Conservation (phyloP, 1,140 invertebrate genomes). For the Brachionus plicatilis region DNA sequence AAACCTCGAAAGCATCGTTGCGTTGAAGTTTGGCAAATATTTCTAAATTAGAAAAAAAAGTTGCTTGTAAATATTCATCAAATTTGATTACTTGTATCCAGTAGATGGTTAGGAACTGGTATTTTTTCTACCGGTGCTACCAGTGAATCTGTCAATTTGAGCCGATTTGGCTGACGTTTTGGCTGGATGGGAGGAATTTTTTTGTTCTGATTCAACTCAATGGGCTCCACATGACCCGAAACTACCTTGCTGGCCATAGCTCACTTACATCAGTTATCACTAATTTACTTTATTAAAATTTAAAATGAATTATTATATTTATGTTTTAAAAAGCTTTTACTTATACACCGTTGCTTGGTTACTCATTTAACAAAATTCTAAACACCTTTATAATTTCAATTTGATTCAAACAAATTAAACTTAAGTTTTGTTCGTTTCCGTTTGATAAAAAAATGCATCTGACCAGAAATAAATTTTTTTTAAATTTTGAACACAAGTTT, state of each 20-base stretch:
- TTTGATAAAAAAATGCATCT: too few species aligned
- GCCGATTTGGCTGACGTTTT: background rate
- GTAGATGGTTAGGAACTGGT: slow-evolving; percentile 51
- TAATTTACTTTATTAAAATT: background rate
- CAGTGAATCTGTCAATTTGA: slow-evolving; percentile 38
- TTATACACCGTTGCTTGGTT: slow-evolving; percentile 21
- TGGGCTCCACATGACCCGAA: background rate
- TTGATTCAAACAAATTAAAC: background rate
- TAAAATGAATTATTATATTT: background rate
- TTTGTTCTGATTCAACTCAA: slow-evolving; percentile 13
- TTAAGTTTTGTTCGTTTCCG: background rate
- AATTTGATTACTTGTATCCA: slow-evolving; percentile 50
- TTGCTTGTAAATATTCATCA: background rate
- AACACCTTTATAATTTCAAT: background rate
- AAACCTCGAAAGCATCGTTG: slow-evolving; percentile 49
- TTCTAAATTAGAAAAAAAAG: slow-evolving; percentile 44
- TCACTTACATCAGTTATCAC: background rate
- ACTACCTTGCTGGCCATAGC: slow-evolving; percentile 1
- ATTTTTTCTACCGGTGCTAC: slow-evolving; percentile 48
- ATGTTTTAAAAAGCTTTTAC: background rate
- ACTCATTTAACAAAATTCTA: background rate
- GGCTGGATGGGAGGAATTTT: slow-evolving; percentile 17
- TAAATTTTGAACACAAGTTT: too few species aligned
- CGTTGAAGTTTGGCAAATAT: slow-evolving; percentile 51
- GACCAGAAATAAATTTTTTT: too few species aligned